Base-by-base conservation (phyloP, 2,113 vertebrate species). In the Anolis sagrei region DNA sequence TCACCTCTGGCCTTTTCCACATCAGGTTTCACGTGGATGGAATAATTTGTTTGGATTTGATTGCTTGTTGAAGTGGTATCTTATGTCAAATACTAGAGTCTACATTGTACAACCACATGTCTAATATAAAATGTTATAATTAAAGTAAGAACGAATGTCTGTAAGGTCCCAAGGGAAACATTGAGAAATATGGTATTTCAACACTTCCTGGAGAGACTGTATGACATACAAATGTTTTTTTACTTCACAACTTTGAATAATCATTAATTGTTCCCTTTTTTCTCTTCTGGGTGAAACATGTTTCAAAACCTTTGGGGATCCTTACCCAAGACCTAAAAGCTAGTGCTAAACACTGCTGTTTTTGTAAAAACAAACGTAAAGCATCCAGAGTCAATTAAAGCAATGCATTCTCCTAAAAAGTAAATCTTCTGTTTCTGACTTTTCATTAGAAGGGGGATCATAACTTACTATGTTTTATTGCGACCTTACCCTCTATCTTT, bases 341-440 rank as follows among this genome's bases (percentile, higher is more conserved):
- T 23, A 25, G 23, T 75, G 39, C 73, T 75, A 75, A 25, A 75
- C 21, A 7, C 9, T 48, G 25, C 48, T 14, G 70, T 39, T 73
- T 19, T 34, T 73, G 70, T 36, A 73, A 34, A 16, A 78, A 21
- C 32, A 64, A 58, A 16, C 54, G 58, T 79, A 39, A 79, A 27
- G 32, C 18, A 39, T 36, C 58, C 1, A 64, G 54, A 39, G 5
- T 79, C 49, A 64, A 36, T 23, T 39, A 64, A 64, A 23, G 21
- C 34, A 78, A 78, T 58, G 23, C 4, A 13, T 39, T 14, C 11
- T 79, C 58, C 13, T 36, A 27, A 48, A 23, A 75, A 23, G 73
- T 75, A 75, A 75, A 75, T 48, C 73, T 75, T 49, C 10, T 49
- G 13, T 75, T 75, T 75, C 73, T 75, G 73, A 75, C 39, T 75